These are phyloP conservation scores for Barypeithes pellucidus DNA, from an alignment of 2,888 invertebrate genomes.

Conservation along the genomic window DNA sequence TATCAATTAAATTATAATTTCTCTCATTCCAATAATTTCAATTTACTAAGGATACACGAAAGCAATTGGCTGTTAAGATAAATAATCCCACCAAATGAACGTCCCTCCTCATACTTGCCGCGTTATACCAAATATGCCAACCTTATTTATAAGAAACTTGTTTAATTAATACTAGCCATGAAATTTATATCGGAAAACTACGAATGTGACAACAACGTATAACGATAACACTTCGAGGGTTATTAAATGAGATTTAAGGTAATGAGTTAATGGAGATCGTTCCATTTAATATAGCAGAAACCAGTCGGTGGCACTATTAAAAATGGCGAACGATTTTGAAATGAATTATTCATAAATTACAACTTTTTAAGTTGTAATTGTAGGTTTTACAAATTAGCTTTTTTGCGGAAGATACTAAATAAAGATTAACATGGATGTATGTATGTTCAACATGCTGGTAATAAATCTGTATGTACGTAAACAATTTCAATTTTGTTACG, in stretches of 20 bases:
- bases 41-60: constrained; percentile 30
- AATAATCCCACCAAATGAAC: constrained; percentile 21
- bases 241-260: constrained; percentile 54
- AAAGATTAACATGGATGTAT: neutral
- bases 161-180: constrained; percentile 24
- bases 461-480: no score
- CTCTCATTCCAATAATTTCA: constrained; percentile 19
- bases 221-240: constrained; percentile 53
- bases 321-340: constrained; percentile 25
- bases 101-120: neutral
- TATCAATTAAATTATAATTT: neutral
- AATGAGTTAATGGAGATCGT: constrained; percentile 54
- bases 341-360: constrained; percentile 39
- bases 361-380: constrained; percentile 36
- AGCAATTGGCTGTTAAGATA: constrained; percentile 27
- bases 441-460: no score
- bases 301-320: constrained; percentile 24
- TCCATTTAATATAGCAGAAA: constrained; percentile 53
- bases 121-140: constrained; percentile 38
- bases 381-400: constrained; percentile 38
- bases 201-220: constrained; percentile 54
- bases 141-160: constrained; percentile 44
- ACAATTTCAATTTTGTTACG: no score
- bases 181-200: constrained; percentile 46
- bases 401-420: constrained; percentile 19